Conservation (phyloP, 2,888 invertebrate genomes). For the Dryomyza anilis region DNA sequence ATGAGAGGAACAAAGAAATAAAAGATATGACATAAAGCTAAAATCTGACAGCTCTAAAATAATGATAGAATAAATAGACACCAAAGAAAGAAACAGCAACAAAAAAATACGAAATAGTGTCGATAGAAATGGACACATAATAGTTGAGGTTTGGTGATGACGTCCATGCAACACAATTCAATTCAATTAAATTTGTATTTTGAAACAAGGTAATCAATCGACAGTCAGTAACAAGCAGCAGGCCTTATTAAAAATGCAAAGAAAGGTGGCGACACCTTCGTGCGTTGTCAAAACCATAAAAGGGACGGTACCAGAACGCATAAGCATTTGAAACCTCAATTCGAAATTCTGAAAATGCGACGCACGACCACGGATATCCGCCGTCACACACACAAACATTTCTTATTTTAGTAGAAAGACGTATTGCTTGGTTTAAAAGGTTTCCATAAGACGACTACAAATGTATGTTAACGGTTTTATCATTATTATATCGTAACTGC, state of each 20-base stretch:
- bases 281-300: too few relatives aligned
- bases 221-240: constrained; percentile 2
- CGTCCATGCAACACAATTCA: constrained; percentile 32
- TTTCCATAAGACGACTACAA: too few relatives aligned
- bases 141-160: neutral
- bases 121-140: neutral
- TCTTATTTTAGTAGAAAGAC: too few relatives aligned
- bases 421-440: too few relatives aligned
- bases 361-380: constrained; percentile 53
- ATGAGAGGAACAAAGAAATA: neutral
- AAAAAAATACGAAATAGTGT: neutral
- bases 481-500: too few relatives aligned
- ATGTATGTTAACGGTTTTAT: too few relatives aligned
- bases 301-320: too few relatives aligned
- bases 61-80: neutral
- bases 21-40: neutral
- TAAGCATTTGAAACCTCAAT: too few relatives aligned
- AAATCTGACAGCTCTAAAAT: too few relatives aligned
- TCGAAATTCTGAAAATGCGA: constrained; percentile 31
- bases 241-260: constrained; percentile 21
- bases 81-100: neutral
- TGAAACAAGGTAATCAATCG: constrained; percentile 18
- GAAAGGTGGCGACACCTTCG: constrained; percentile 36
- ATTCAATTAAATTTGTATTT: constrained; percentile 46
- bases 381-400: too few relatives aligned